phyloP scores from a whole-genome alignment of 1,140 invertebrate genomes.

The Glossosoma conforme region DNA sequence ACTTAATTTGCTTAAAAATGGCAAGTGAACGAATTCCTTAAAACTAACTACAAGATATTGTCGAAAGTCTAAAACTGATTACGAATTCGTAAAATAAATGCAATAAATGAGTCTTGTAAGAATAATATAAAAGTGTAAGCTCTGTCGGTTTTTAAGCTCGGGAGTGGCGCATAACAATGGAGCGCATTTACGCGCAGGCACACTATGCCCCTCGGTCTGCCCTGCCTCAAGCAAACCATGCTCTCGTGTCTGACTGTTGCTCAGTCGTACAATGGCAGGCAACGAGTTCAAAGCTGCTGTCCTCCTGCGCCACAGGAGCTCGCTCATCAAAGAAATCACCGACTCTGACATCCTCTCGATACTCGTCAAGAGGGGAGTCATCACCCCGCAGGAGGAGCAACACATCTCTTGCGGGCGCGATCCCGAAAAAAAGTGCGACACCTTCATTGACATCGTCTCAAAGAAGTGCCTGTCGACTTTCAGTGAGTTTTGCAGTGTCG shows the following conservation, averaged over 20 bases:
- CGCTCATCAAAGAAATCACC: slow-evolving; percentile 44
- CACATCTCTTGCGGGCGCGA: slow-evolving; percentile 43
- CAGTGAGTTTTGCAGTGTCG: slow-evolving; percentile 43
- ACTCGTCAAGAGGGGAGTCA: slow-evolving; percentile 45
- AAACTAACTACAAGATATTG: no score
- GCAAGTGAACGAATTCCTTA: no score
- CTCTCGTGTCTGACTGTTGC: neutral
- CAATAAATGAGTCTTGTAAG: no score
- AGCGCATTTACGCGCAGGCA: no score
- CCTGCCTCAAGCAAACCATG: no score
- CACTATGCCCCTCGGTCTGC: no score
- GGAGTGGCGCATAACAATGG: no score
- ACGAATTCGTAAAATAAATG: no score
- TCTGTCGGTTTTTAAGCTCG: no score
- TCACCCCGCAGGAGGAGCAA: slow-evolving; percentile 44
- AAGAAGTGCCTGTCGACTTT: slow-evolving; percentile 47
- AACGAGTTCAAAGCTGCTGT: slow-evolving; percentile 43
- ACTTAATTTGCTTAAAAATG: no score
- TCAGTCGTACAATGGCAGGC: slow-evolving; percentile 36
- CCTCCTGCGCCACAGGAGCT: slow-evolving; percentile 42
- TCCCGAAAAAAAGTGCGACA: slow-evolving; percentile 46
- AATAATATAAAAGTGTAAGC: no score
- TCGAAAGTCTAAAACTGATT: no score
- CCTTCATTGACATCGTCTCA: slow-evolving; percentile 48
- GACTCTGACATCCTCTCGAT: slow-evolving; percentile 47